Evolutionary conservation across 2,888 invertebrate species (phyloP).

Genomic region (Cosmia pyralina): DNA sequence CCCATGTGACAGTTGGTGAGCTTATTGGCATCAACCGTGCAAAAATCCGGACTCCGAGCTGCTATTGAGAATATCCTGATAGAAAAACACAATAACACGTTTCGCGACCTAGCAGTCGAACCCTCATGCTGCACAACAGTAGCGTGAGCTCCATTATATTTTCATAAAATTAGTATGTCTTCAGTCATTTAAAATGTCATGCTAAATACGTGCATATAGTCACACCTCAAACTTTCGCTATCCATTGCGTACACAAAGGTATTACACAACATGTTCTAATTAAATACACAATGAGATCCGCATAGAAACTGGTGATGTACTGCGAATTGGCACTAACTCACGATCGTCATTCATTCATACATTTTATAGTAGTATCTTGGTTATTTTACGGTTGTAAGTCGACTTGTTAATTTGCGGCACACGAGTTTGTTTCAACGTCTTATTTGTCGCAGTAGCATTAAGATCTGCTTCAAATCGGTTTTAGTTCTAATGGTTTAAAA

Average conservation of each 20-base stretch:
- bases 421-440: neutral
- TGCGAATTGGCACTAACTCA: constrained; percentile 57
- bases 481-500: neutral
- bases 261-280: constrained; percentile 58
- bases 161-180: too few relatives aligned
- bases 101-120: too few relatives aligned
- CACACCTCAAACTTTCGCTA: constrained; percentile 53
- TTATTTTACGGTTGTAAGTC: constrained; percentile 26
- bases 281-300: constrained; percentile 65
- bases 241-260: constrained; percentile 38
- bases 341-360: constrained; percentile 68
- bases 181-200: too few relatives aligned
- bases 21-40: too few relatives aligned
- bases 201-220: constrained; percentile 12
- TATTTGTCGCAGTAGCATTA: neutral
- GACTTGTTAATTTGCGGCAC: constrained; percentile 1
- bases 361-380: constrained; percentile 28
- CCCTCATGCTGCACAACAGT: too few relatives aligned
- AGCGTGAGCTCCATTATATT: too few relatives aligned
- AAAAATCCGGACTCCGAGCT: too few relatives aligned
- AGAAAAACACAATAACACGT: too few relatives aligned
- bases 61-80: too few relatives aligned
- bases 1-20: too few relatives aligned
- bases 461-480: neutral
- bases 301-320: constrained; percentile 61